Percentiles rank a stretch among this genome's conserved stretches.
phyloP scores from a whole-genome alignment of 2,113 vertebrate genomes.

The Amblyopsis rosae region DNA sequence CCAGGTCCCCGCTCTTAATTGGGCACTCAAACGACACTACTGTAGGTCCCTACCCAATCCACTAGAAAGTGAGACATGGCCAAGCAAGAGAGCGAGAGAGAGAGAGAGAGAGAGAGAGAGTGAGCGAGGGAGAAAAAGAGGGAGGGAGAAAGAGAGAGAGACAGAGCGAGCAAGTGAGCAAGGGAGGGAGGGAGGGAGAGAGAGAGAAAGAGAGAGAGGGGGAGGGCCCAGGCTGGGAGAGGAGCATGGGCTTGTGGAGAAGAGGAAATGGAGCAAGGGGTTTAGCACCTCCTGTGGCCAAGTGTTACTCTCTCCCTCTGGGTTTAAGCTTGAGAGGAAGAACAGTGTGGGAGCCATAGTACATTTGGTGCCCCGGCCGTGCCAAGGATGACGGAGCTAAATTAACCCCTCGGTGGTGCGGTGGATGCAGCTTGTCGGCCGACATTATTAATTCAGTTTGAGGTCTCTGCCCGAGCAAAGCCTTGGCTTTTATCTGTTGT shows the following conservation, averaged over 20 bases:
- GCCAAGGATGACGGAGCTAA: slow-evolving; percentile 66
- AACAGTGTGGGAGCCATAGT: slow-evolving; percentile 52
- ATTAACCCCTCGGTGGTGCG: slow-evolving; percentile 60
- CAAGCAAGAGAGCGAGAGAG: slow-evolving; percentile 41
- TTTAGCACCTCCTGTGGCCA: slow-evolving; percentile 76
- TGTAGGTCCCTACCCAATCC: slow-evolving; percentile 65
- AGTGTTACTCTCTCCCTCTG: slow-evolving; percentile 60
- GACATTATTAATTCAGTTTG: not conserved
- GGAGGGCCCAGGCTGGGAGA: slow-evolving; percentile 41
- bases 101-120: not conserved
- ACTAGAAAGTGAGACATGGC: slow-evolving; percentile 71
- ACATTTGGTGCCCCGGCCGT: slow-evolving; percentile 50
- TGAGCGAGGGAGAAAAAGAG: not conserved
- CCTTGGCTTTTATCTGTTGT: not conserved
- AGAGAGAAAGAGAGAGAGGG: slow-evolving; percentile 10
- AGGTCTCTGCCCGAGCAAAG: not conserved
- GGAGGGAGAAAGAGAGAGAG: slow-evolving; percentile 1
- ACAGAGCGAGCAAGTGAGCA: not conserved
- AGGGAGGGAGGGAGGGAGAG: slow-evolving; percentile 32
- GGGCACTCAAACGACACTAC: slow-evolving; percentile 74
- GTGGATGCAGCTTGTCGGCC: slow-evolving; percentile 16
- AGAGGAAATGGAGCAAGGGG: slow-evolving; percentile 78
- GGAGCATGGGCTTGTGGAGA: slow-evolving; percentile 59
- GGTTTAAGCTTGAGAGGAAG: slow-evolving; percentile 43
- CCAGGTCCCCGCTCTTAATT: slow-evolving; percentile 75